These are phyloP conservation scores for Polypedilum vanderplanki DNA, from an alignment of 1,140 invertebrate genomes.

Conservation along the genomic window DNA sequence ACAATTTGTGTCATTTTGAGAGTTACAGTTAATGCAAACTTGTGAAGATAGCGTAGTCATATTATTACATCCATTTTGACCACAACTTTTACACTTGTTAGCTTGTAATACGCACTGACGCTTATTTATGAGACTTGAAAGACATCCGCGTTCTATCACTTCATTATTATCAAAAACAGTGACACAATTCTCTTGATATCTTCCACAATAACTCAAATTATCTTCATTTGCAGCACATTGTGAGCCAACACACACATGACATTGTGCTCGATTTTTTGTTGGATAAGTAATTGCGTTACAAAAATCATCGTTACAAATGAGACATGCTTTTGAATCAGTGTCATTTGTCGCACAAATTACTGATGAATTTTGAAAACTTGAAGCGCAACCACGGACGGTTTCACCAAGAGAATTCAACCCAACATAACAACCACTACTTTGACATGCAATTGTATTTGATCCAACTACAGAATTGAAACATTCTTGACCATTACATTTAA, in stretches of 20 bases:
- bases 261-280: not conserved
- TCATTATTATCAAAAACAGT: not conserved
- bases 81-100: not conserved
- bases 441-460: not conserved
- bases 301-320: not conserved
- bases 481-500: not conserved
- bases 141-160: not conserved
- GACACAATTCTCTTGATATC: not conserved
- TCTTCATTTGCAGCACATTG: not conserved
- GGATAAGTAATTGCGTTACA: constrained; percentile 1
- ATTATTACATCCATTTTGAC: not conserved
- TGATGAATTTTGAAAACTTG: not conserved
- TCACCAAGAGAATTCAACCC: not conserved
- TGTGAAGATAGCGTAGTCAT: not conserved
- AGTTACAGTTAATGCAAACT: not conserved
- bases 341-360: not conserved
- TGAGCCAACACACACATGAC: not conserved
- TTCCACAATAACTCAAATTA: not conserved
- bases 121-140: not conserved
- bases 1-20: not conserved
- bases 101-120: not conserved
- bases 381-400: not conserved
- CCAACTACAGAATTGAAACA: not conserved
- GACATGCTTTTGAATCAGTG: not conserved
- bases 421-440: not conserved